Evolutionary conservation across 2,888 invertebrate genomes (phyloP).

Genomic region (Salpingus planirostris): DNA sequence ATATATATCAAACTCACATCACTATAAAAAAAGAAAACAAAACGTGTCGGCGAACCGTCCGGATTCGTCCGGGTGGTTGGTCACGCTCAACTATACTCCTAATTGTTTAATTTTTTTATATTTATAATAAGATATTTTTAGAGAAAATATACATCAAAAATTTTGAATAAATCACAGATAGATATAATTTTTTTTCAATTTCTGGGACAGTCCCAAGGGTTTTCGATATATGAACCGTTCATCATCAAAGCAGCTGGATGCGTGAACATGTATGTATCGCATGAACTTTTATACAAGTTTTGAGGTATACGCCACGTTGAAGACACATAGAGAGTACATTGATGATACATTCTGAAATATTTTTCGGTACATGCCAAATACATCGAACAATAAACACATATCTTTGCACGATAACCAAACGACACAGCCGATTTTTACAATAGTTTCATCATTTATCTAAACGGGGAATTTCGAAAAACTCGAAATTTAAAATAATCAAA

Average conservation of each 20-base stretch:
- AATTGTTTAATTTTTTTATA: conserved; percentile 43
- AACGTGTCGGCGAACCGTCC: too few relatives aligned
- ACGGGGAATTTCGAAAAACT: background rate
- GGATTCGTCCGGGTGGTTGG: too few relatives aligned
- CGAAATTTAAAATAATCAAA: too few relatives aligned
- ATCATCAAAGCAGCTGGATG: conserved; percentile 42
- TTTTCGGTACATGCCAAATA: conserved; percentile 34
- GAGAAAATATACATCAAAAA: conserved; percentile 53
- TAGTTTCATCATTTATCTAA: conserved; percentile 1
- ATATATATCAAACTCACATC: too few relatives aligned
- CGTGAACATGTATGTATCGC: conserved; percentile 23
- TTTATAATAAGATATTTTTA: conserved; percentile 47
- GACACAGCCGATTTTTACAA: background rate
- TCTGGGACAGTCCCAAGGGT: conserved; percentile 33
- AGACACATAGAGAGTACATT: conserved; percentile 43
- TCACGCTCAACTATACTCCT: conserved; percentile 38
- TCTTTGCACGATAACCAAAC: conserved; percentile 5
- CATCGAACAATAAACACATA: conserved; percentile 33
- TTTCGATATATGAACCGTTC: conserved; percentile 31
- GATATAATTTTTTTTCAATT: conserved; percentile 44
- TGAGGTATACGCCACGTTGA: conserved; percentile 49
- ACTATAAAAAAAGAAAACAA: too few relatives aligned
- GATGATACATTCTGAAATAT: conserved; percentile 26
- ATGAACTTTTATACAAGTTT: conserved; percentile 38
- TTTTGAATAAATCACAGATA: conserved; percentile 53